Conservation (phyloP, 2,797 vertebrate species). For the Pachyuromys duprasi region DNA sequence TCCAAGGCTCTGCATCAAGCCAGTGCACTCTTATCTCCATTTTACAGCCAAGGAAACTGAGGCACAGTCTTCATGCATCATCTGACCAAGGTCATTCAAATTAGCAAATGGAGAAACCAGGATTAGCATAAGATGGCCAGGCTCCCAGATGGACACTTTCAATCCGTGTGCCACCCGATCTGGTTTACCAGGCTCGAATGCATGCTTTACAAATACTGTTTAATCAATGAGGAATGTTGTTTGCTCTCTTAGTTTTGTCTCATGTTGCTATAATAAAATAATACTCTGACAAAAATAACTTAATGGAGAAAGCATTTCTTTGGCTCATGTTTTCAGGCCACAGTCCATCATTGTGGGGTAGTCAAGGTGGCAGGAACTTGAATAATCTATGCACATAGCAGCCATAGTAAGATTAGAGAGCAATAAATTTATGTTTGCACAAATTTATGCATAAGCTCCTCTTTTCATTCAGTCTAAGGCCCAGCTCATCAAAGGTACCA, state of each 20-base stretch:
- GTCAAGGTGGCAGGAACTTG: neutral
- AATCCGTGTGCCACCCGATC: neutral
- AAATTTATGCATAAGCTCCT: neutral
- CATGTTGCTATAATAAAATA: neutral
- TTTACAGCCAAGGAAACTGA: conserved; percentile 4
- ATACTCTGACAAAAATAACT: neutral
- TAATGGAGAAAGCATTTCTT: neutral
- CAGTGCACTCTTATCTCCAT: neutral
- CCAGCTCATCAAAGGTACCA: neutral
- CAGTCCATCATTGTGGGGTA: neutral
- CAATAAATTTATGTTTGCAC: neutral
- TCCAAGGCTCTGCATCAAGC: neutral
- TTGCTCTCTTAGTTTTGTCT: neutral
- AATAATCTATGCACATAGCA: neutral
- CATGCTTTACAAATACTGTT: neutral
- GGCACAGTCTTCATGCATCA: neutral
- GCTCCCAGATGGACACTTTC: neutral
- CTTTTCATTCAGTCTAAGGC: neutral
- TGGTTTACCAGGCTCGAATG: neutral
- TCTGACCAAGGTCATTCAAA: neutral
- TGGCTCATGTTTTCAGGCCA: too few species aligned
- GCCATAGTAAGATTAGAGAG: neutral
- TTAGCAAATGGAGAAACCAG: neutral
- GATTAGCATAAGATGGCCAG: neutral
- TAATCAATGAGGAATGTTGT: neutral